Evolutionary conservation across 2,888 invertebrate species (phyloP).

Genomic region (Euclidia mi): DNA sequence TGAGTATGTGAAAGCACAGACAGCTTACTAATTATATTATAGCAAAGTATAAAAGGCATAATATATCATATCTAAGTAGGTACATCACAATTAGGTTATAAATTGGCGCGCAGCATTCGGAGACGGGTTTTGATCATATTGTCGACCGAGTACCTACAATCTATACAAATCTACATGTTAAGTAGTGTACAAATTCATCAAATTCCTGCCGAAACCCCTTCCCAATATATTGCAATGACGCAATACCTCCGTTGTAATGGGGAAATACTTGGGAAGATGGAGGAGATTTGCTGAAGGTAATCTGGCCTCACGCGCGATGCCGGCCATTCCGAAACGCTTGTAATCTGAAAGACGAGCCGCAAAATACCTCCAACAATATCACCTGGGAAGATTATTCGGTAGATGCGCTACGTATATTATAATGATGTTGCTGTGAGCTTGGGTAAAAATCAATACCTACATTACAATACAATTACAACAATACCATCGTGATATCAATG

Average conservation of each 20-base stretch:
- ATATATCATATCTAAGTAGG: too few species aligned
- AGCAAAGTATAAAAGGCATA: too few species aligned
- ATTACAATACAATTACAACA: too few species aligned
- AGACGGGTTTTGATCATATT: slow-evolving; percentile 1
- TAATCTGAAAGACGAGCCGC: slow-evolving; percentile 36
- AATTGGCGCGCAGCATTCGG: not conserved
- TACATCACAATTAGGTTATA: not conserved
- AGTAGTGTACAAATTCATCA: slow-evolving; percentile 3
- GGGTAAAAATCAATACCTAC: too few species aligned
- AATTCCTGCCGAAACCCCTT: slow-evolving; percentile 8
- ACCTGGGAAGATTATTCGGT: slow-evolving; percentile 7
- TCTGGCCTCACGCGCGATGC: slow-evolving; percentile 26
- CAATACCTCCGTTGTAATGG: slow-evolving; percentile 30
- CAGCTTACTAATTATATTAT: too few species aligned
- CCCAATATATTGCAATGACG: slow-evolving; percentile 13
- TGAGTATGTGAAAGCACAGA: too few species aligned
- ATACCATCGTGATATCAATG: too few species aligned
- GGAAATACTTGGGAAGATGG: slow-evolving; percentile 44
- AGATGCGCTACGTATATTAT: slow-evolving; percentile 13
- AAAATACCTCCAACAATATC: slow-evolving; percentile 35
- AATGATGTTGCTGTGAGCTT: not conserved
- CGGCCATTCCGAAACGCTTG: slow-evolving; percentile 28
- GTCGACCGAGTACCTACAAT: not conserved
- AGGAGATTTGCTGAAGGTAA: slow-evolving; percentile 36
- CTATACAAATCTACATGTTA: too few species aligned